A percentile compares a stretch with the other conserved stretches of the same genome.
phyloP scores from a whole-genome alignment of 2,113 vertebrate species.

The Ramphastos sulfuratus region DNA sequence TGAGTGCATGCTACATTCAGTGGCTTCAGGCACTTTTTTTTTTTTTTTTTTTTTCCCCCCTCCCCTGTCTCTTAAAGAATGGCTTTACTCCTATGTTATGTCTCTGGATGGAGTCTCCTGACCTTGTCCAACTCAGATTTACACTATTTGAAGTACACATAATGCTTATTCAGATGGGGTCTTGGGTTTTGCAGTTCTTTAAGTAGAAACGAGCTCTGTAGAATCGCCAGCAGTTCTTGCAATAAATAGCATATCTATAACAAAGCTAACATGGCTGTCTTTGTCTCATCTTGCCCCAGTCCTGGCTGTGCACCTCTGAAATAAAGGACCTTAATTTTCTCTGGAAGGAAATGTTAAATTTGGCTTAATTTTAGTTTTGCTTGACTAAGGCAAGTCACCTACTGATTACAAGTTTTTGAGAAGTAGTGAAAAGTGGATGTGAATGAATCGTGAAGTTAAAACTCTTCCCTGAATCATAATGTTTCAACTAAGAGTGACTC shows the following conservation, averaged over 20 bases:
- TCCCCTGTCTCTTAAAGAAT: background rate
- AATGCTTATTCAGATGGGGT: background rate
- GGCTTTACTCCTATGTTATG: background rate
- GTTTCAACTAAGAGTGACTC: slow-evolving; percentile 49
- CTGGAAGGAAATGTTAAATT: background rate
- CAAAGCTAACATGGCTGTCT: background rate
- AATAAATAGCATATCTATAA: background rate
- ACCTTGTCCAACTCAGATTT: background rate
- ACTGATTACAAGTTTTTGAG: slow-evolving; percentile 7
- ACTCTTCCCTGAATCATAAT: slow-evolving; percentile 24
- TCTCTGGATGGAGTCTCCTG: background rate
- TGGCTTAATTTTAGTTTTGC: background rate
- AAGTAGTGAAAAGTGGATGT: background rate
- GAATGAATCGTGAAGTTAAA: slow-evolving; percentile 51
- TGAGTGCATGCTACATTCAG: background rate
- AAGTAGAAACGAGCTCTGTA: background rate
- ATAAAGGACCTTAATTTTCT: background rate
- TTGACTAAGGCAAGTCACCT: background rate
- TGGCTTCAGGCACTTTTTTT: background rate
- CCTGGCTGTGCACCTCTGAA: background rate
- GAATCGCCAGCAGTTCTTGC: background rate
- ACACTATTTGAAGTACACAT: background rate
- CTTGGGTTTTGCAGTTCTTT: background rate
- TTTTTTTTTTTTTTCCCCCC: too few species aligned
- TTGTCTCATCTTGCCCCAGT: background rate